A percentile compares a stretch with the other conserved stretches of the same genome.
These are phyloP conservation scores for Anneissia japonica DNA, from an alignment of 35 echinoderm and acorn worm genomes.

Conservation along the genomic window DNA sequence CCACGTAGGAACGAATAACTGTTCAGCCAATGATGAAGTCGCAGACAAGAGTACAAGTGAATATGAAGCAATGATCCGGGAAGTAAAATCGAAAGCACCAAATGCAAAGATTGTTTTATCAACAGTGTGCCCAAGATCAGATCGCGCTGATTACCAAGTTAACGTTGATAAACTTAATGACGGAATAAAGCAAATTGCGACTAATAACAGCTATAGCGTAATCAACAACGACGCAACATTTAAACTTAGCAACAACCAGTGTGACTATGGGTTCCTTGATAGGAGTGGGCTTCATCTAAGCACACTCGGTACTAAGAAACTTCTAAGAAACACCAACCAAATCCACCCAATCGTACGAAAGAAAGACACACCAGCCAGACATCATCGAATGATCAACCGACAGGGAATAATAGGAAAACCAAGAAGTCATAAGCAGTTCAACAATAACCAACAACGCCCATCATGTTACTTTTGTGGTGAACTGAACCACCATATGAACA, in stretches of 20 bases:
- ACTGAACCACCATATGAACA: too few species aligned
- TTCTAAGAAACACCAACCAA: not conserved
- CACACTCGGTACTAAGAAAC: not conserved
- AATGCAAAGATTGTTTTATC: not conserved
- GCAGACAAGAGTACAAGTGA: not conserved
- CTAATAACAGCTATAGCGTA: not conserved
- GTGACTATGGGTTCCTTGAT: not conserved
- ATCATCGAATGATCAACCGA: too few species aligned
- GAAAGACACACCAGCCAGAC: too few species aligned
- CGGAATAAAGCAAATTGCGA: not conserved
- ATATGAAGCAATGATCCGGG: not conserved
- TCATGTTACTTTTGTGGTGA: too few species aligned
- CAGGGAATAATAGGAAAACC: too few species aligned
- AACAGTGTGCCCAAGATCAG: constrained; percentile 6
- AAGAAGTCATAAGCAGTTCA: too few species aligned
- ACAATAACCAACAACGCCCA: too few species aligned
- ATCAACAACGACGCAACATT: constrained; percentile 28
- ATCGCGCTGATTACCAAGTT: not conserved
- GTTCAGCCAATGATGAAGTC: not conserved
- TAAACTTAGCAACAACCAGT: constrained; percentile 3
- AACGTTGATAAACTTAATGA: constrained; percentile 5
- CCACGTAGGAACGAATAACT: constrained; percentile 28
- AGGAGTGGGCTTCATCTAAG: not conserved
- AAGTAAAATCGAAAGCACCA: not conserved
- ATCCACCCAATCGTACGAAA: not conserved